Evolutionary conservation across 2,797 vertebrate genomes (phyloP).

Genomic region (Gallirallus australis): DNA sequence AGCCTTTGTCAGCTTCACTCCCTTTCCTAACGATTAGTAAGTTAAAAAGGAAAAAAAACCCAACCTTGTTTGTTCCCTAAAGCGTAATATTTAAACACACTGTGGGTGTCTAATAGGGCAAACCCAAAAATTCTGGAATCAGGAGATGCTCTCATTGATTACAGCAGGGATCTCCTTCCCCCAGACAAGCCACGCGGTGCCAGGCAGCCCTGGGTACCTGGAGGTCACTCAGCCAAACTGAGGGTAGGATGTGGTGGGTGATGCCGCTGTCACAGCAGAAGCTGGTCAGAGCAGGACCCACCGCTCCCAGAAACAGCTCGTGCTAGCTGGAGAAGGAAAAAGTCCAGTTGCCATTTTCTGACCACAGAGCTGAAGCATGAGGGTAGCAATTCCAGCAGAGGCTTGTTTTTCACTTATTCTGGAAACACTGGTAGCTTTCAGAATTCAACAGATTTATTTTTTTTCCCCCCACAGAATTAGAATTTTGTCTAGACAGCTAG

Average conservation of each 20-base stretch:
- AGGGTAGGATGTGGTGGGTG: background rate
- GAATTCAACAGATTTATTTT: background rate
- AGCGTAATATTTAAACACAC: background rate
- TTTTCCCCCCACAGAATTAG: background rate
- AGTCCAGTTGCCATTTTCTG: background rate
- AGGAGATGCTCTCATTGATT: background rate
- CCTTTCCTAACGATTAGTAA: background rate
- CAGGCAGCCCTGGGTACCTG: background rate
- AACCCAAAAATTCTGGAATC: background rate
- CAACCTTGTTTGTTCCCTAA: background rate
- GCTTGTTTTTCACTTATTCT: constrained; percentile 8
- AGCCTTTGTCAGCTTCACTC: background rate
- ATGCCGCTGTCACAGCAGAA: background rate
- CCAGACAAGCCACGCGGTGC: background rate
- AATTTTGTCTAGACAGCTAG: constrained; percentile 17
- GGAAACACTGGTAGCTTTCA: background rate
- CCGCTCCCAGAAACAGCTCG: background rate
- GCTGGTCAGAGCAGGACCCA: background rate
- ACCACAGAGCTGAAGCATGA: background rate
- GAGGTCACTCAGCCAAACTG: fast-evolving
- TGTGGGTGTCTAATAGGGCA: background rate
- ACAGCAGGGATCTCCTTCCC: background rate
- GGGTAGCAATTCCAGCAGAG: background rate
- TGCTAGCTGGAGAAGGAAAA: background rate
- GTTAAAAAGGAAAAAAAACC: background rate